Conservation (phyloP, 30 jellyfish, hydroid and myxozoan genomes). For the Chrysaora quinquecirrha region DNA sequence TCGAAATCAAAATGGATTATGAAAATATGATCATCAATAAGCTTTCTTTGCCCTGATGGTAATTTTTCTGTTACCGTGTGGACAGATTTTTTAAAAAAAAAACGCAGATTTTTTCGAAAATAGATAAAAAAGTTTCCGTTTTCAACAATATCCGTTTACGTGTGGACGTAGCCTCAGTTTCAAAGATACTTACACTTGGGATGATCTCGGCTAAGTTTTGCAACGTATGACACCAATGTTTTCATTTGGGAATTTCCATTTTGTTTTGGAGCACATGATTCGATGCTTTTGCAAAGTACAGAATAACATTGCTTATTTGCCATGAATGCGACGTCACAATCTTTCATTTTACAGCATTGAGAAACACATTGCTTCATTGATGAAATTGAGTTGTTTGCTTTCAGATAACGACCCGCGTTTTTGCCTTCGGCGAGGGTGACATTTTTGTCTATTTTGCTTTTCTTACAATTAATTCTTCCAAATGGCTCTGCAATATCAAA, state of each 20-base stretch:
- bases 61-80: no score
- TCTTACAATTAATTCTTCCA: constrained; percentile 72
- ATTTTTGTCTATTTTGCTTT: constrained; percentile 85
- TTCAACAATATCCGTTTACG: no score
- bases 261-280: constrained; percentile 90
- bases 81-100: no score
- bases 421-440: constrained; percentile 86
- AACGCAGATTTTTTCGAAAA: no score
- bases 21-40: no score
- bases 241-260: constrained; percentile 43
- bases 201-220: constrained; percentile 58
- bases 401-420: constrained; percentile 80
- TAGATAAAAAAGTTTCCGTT: no score
- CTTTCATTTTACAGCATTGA: constrained; percentile 86
- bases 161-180: no score
- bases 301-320: constrained; percentile 82
- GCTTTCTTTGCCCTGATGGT: no score
- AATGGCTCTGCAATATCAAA: constrained; percentile 66
- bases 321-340: constrained; percentile 94
- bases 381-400: constrained; percentile 73
- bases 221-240: constrained; percentile 83
- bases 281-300: constrained; percentile 76
- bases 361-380: constrained; percentile 83
- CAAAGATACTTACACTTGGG: constrained; percentile 38
- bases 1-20: no score